Percentiles rank a stretch among this genome's conserved stretches.
phyloP scores from a whole-genome alignment of 2,797 vertebrate genomes.

The Hafferia zeledoni region DNA sequence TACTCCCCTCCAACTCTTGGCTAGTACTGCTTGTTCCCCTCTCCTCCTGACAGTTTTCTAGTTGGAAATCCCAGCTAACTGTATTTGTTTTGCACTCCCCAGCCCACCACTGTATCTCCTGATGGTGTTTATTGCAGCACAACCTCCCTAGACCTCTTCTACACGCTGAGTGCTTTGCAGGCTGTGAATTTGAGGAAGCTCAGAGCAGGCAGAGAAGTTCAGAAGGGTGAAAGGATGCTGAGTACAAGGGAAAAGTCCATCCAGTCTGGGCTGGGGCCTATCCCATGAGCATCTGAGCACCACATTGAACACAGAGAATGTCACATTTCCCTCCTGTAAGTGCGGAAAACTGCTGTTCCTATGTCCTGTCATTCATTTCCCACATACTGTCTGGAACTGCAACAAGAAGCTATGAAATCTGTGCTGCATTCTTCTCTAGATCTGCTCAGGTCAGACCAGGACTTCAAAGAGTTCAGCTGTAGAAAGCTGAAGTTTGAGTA shows the following conservation, averaged over 20 bases:
- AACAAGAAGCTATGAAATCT: background rate
- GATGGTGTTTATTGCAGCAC: fast-evolving
- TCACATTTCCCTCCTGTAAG: background rate
- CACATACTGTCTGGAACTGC: background rate
- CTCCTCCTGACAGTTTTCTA: background rate
- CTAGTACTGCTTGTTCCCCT: background rate
- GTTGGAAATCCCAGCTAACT: background rate
- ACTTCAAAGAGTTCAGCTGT: background rate
- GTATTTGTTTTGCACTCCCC: background rate
- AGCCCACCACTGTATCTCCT: background rate
- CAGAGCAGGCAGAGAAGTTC: background rate
- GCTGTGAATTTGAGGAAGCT: background rate
- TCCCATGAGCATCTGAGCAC: background rate
- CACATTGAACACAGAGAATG: fast-evolving
- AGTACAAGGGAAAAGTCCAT: background rate
- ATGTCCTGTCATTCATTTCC: background rate
- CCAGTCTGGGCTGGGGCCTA: background rate
- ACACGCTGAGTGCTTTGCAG: background rate
- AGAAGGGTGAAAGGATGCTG: background rate
- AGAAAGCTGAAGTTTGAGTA: background rate
- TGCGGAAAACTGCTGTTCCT: background rate
- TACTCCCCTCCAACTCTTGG: background rate
- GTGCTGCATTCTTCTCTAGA: background rate
- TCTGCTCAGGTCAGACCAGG: background rate
- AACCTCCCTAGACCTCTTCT: background rate